Percentiles rank a stretch among this genome's conserved stretches.
phyloP scores from a whole-genome alignment of 2,888 invertebrate species.

The Ophion obscuratus region DNA sequence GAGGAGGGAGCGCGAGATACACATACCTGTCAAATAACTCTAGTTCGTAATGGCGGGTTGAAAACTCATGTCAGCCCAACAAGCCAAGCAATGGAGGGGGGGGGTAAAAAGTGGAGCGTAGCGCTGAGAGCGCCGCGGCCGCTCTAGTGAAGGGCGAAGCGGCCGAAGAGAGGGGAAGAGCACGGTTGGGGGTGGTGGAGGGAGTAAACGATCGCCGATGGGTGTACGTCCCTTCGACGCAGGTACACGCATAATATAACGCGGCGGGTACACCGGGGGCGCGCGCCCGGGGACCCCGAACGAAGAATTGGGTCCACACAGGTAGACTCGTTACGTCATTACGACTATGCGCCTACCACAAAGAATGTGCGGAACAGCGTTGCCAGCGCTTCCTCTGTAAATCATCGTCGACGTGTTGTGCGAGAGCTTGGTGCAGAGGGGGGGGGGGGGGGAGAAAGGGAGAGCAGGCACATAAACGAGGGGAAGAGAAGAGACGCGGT shows the following conservation, averaged over 20 bases:
- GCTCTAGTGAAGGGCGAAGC: background rate
- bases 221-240: slow-evolving; percentile 57
- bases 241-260: slow-evolving; percentile 17
- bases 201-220: slow-evolving; percentile 4
- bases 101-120: slow-evolving; percentile 36
- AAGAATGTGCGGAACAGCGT: slow-evolving; percentile 79
- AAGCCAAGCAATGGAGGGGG: background rate
- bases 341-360: slow-evolving; percentile 77
- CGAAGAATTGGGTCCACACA: slow-evolving; percentile 79
- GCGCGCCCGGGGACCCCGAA: slow-evolving; percentile 55
- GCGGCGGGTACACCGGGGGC: slow-evolving; percentile 1
- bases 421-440: slow-evolving; percentile 64
- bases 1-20: too few relatives aligned
- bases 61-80: slow-evolving; percentile 9
- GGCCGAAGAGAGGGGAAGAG: slow-evolving; percentile 3
- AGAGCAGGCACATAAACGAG: background rate
- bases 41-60: slow-evolving; percentile 1
- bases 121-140: slow-evolving; percentile 22
- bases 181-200: too few relatives aligned
- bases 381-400: slow-evolving; percentile 69
- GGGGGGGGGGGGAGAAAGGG: slow-evolving; percentile 44
- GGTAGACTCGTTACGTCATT: slow-evolving; percentile 82
- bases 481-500: slow-evolving; percentile 42
- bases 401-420: slow-evolving; percentile 74
- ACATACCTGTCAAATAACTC: background rate